A percentile compares a stretch with the other conserved stretches of the same genome.
Conservation (phyloP, 2,888 invertebrate species). For the Lasiommata megera region DNA sequence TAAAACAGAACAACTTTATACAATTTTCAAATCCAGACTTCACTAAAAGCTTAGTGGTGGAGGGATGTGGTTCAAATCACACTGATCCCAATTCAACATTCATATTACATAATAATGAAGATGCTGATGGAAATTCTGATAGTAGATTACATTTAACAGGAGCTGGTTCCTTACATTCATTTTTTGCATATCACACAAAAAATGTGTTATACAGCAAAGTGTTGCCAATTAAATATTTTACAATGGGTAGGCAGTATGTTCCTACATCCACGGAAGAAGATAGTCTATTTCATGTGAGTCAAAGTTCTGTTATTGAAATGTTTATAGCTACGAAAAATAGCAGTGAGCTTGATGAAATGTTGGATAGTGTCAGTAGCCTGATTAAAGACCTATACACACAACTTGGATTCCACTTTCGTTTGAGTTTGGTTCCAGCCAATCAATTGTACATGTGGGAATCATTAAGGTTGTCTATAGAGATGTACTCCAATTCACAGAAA, state of each 20-base stretch:
- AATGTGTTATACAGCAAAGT: slow-evolving; percentile 81
- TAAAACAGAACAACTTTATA: slow-evolving; percentile 75
- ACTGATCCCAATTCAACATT: slow-evolving; percentile 79
- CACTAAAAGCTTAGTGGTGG: slow-evolving; percentile 86
- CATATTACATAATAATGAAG: slow-evolving; percentile 80
- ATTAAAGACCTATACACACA: slow-evolving; percentile 82
- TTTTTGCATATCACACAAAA: slow-evolving; percentile 87
- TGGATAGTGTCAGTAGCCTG: slow-evolving; percentile 78
- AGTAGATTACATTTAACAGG: slow-evolving; percentile 88
- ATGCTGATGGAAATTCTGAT: slow-evolving; percentile 73
- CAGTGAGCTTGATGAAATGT: slow-evolving; percentile 71
- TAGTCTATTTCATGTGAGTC: slow-evolving; percentile 85
- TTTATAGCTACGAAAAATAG: slow-evolving; percentile 81
- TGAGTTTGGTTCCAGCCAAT: slow-evolving; percentile 83
- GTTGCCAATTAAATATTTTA: slow-evolving; percentile 86
- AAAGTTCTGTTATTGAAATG: slow-evolving; percentile 85
- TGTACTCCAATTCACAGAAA: slow-evolving; percentile 85
- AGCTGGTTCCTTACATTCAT: slow-evolving; percentile 86
- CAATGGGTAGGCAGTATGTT: slow-evolving; percentile 86
- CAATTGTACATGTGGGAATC: slow-evolving; percentile 84
- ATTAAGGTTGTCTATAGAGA: slow-evolving; percentile 85
- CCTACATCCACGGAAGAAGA: slow-evolving; percentile 63
- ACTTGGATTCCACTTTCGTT: slow-evolving; percentile 85
- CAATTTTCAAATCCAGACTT: slow-evolving; percentile 90
- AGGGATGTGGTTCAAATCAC: slow-evolving; percentile 85